Evolutionary conservation across 2,797 vertebrate species (phyloP), one percentile per base, ranked within the genome.

Genomic region (Gallinago nigripennis): DNA sequence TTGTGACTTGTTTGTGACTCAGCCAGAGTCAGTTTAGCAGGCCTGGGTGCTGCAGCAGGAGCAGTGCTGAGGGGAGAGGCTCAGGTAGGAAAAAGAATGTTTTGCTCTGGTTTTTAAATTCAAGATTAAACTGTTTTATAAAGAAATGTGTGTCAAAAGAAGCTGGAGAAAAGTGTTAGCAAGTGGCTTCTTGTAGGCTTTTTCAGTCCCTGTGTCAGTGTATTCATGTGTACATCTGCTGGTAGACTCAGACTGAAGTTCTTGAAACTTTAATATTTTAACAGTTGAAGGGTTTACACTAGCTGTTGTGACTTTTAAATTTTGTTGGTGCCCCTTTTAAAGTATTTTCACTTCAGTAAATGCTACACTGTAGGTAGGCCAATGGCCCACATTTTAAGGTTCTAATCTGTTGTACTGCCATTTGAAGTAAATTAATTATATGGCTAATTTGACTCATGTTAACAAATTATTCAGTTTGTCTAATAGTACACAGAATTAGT

Each of bases 221-320:
- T 66, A 30, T 30, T 88, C 0, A 0, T 8, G 15, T 31, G 15
- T n/a, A 2, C 4, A 1, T 50, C 39, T 88, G 54, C 50, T 69
- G 25, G 13, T 23, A 63, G 51, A 5, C 17, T 53, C 56, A 48
- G 48, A 6, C n/a, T 39, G 12, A 66, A 64, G 18, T n/a, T 63
- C 27, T 28, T 64, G 3, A 12, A 70, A 60, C 13, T 30, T 31
- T 72, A 5, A 16, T 35, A 25, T 50, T 81, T 58, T 48, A 60
- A 19, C 19, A 66, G 21, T 31, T 84, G 21, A 69, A 57, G 33
- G 13, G 35, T 8, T 48, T 58, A 23, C 2, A 82, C 8, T 56
- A 54, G 12, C 16, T 72, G 46, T n/a, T 8, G 11, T 0, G 6
- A 9, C 21, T 51, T 90, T 75, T 7, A 39, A 12, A 7, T 64